Conservation (phyloP, 92 coral and sea anemone genomes). For the Epizoanthus ramosus region DNA sequence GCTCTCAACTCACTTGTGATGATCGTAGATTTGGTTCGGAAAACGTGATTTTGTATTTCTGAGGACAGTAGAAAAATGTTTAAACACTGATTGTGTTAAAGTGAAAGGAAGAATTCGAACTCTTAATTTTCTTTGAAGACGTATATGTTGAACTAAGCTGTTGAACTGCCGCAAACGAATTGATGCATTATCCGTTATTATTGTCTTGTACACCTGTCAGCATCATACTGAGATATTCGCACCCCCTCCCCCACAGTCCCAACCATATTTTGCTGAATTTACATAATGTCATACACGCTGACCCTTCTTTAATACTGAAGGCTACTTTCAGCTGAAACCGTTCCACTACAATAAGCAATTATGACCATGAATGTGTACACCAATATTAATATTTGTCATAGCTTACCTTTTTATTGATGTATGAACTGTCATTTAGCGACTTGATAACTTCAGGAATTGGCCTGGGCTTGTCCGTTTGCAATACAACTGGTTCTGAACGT, state of each 20-base stretch:
- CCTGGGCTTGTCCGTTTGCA: not conserved
- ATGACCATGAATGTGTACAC: not conserved
- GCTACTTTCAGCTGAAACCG: not conserved
- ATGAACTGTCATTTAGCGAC: not conserved
- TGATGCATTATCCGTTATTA: conserved; percentile 4
- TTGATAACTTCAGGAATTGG: not conserved
- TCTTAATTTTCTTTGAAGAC: conserved; percentile 15
- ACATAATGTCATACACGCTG: not conserved
- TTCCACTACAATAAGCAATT: not conserved
- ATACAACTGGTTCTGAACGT: not conserved
- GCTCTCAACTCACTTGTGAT: not conserved
- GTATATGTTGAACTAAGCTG: not conserved
- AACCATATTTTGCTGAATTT: not conserved
- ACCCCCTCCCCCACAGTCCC: conserved; percentile 7
- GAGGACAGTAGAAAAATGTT: not conserved
- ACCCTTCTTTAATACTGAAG: not conserved
- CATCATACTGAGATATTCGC: not conserved
- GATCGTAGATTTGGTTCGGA: not conserved
- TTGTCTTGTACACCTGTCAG: conserved; percentile 23
- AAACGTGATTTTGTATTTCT: not conserved
- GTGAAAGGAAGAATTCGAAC: not conserved
- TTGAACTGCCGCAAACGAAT: conserved; percentile 24
- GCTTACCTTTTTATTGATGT: conserved; percentile 14
- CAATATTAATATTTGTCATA: not conserved
- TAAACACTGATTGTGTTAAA: not conserved